Conservation (phyloP, 2,888 invertebrate species). For the Lottia scabra region DNA sequence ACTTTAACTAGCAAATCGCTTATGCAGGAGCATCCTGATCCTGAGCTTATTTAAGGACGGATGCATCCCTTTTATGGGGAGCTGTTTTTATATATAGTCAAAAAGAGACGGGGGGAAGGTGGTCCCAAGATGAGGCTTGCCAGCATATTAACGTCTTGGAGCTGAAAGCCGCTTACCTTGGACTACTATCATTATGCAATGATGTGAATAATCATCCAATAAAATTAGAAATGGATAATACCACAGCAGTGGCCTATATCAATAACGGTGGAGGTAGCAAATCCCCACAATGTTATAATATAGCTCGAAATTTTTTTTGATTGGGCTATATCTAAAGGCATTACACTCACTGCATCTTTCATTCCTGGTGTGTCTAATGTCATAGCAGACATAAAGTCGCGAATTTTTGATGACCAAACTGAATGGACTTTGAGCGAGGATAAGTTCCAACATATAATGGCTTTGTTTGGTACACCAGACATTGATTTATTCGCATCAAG, state of each 20-base stretch:
- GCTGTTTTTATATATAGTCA: neutral
- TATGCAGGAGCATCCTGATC: neutral
- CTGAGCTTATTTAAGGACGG: neutral
- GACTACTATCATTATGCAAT: constrained; percentile 5
- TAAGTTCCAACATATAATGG: neutral
- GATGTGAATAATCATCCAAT: neutral
- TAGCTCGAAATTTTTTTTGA: constrained; percentile 2
- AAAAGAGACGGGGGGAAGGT: constrained; percentile 5
- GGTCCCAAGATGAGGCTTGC: constrained; percentile 8
- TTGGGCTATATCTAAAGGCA: constrained; percentile 8
- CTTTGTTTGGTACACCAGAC: neutral
- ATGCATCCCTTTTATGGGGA: constrained; percentile 14
- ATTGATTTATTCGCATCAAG: neutral
- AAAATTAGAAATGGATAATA: constrained; percentile 6
- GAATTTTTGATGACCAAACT: constrained; percentile 8
- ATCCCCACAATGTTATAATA: constrained; percentile 5
- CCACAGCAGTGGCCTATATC: constrained; percentile 19
- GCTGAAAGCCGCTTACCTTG: constrained; percentile 15
- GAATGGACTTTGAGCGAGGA: constrained; percentile 16
- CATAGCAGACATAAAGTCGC: constrained; percentile 1
- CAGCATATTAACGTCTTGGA: constrained; percentile 17
- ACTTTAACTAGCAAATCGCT: no score
- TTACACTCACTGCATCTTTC: constrained; percentile 7
- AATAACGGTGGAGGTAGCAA: constrained; percentile 13
- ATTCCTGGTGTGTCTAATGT: constrained; percentile 4